Evolutionary conservation across 2,797 vertebrate genomes (phyloP), one percentile per base, ranked within the genome.

Genomic region (Crypturellus tataupa): DNA sequence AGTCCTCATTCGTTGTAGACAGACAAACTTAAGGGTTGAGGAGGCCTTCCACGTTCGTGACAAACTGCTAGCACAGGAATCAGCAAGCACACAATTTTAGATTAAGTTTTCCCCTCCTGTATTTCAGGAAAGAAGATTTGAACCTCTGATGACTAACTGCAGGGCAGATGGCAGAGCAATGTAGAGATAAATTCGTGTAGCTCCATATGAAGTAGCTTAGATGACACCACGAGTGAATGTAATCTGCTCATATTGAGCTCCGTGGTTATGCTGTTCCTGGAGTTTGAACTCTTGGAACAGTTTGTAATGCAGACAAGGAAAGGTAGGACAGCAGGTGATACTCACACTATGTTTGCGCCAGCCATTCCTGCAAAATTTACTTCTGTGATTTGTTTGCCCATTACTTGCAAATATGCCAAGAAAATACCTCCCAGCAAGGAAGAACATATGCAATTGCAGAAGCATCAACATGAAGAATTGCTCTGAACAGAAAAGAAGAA

Each of bases 71-170:
- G 92, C 33, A 47, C 31, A 93, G 80, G 46, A 93, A 89, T 72
- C 40, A 6, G 42, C 62, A 89, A 0, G 2, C 84, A 68, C 71
- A 64, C 76, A 51, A 60, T 85, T 85, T 79, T 60, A 95, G 78
- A 90, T 59, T 83, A 92, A 87, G 65, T 71, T 92, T 95, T 85
- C 40, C 62, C 82, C 94, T 93, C 89, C 94, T 80, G 93, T 95
- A 67, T 81, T 94, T 88, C 73, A 94, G 94, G 55, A 88, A 93
- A 85, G 84, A 71, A 91, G 85, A 95, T 86, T 11, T 86, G 78
- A 95, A 95, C 80, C 80, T 75, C 88, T 65, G 94, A 94, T 96
- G 94, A 96, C 94, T 96, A 96, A 95, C 71, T 39, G 91, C 75
- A 89, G 85, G 90, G 93, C 95, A 94, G 92, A 96, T 95, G 90